phyloP scores from a whole-genome alignment of 1,140 invertebrate genomes.

The Holcopasites calliopsidis region DNA sequence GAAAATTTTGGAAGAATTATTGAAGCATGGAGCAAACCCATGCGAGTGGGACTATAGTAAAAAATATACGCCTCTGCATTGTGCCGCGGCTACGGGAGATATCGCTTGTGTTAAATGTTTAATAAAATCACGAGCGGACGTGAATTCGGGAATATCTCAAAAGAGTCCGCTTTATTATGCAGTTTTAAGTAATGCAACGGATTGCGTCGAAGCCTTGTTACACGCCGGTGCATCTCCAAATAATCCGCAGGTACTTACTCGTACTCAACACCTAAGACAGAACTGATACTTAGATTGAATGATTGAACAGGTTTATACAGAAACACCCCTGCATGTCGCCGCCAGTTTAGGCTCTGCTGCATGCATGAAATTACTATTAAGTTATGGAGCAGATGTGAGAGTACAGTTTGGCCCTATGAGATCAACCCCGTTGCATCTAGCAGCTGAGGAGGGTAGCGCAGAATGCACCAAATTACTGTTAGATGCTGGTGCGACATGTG shows the following conservation, averaged over 20 bases:
- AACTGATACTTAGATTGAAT: too few relatives aligned
- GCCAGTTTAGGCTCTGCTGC: conserved; percentile 85
- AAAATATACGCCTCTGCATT: conserved; percentile 87
- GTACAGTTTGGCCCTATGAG: conserved; percentile 85
- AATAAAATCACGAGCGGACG: conserved; percentile 84
- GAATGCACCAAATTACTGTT: conserved; percentile 86
- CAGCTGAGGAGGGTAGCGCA: conserved; percentile 88
- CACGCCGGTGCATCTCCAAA: conserved; percentile 87
- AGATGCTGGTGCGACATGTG: conserved; percentile 85
- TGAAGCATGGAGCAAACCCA: conserved; percentile 84
- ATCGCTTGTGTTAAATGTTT: conserved; percentile 82
- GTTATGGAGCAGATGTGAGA: conserved; percentile 87
- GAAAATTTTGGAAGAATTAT: conserved; percentile 83
- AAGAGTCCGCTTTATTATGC: conserved; percentile 86
- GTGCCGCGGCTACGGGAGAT: conserved; percentile 85
- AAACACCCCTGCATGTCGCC: conserved; percentile 91
- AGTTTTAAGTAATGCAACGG: conserved; percentile 84
- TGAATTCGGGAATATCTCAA: conserved; percentile 86
- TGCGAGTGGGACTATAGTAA: conserved; percentile 84
- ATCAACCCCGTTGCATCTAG: conserved; percentile 89
- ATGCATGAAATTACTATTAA: conserved; percentile 85
- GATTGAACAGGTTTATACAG: conserved; percentile 85
- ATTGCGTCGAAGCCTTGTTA: conserved; percentile 85
- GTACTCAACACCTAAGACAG: not conserved
- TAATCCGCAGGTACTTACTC: conserved; percentile 84